Conservation (phyloP, 2,113 vertebrate species). For the Vulpes vulpes region DNA sequence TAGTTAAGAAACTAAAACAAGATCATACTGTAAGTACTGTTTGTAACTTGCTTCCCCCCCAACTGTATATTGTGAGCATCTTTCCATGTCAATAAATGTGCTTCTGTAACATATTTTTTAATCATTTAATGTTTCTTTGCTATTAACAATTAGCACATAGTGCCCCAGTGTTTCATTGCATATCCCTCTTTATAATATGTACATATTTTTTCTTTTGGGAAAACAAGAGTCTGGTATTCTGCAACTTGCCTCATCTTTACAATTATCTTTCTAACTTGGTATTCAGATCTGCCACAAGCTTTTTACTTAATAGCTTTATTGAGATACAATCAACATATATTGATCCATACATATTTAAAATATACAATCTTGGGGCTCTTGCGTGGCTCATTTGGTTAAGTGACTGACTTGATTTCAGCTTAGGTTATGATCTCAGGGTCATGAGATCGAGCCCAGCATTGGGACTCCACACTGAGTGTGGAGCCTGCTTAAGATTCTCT, state of each 20-base stretch:
- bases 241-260: neutral
- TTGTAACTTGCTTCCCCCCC: constrained; percentile 15
- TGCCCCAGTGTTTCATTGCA: neutral
- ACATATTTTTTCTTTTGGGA: constrained; percentile 35
- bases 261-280: constrained; percentile 24
- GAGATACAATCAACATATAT: neutral
- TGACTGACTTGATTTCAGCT: neutral
- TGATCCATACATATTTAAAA: constrained; percentile 39
- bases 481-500: neutral
- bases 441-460: neutral
- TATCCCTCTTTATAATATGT: neutral
- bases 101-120: constrained; percentile 50
- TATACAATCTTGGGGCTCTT: neutral
- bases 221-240: neutral
- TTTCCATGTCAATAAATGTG: constrained; percentile 66
- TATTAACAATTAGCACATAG: constrained; percentile 17
- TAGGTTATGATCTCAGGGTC: neutral
- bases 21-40: constrained; percentile 37
- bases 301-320: constrained; percentile 56
- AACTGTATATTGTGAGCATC: constrained; percentile 28
- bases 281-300: neutral
- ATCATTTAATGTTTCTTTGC: neutral
- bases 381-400: neutral
- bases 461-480: neutral
- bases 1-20: constrained; percentile 47